Base-by-base conservation (phyloP, 2,888 invertebrate species). In the Neocrepidodera transversa region DNA sequence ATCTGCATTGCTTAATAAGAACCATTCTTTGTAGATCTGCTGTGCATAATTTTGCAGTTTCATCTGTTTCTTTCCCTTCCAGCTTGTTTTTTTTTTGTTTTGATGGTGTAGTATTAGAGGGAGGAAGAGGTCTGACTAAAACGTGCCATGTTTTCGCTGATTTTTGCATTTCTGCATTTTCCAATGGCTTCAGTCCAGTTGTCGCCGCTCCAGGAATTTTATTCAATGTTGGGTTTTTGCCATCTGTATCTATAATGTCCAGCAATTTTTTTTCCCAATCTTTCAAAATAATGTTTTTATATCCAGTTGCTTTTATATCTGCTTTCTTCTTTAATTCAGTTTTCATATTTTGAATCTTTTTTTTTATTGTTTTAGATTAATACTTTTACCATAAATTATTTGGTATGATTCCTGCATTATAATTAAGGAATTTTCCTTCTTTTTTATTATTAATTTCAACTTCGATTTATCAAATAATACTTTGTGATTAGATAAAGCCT, bases 151-250 rank as follows among this genome's bases (percentile, higher is more conserved):
- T 51, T 23, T 23, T 7, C 23, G 40, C 51, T 40, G 38, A 43
- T 53, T 43, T 53, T 53, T 53, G 42, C 53, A 53, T 45, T 43
- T 53, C 43, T 53, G 23, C 43, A 53, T 53, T 53, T 53, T 53
- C 42, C 43, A 53, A 43, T 53, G 53, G 53, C 43, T 53, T 53
- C 11, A 53, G 47, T 53, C 53, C 4, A 11, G 13, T 51, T 51
- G 51, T 38, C 51, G 36, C 51, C 51, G 38, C 51, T 51, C 26
- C 51, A 51, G 38, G 51, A 51, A 51, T 51, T 51, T 35, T 51
- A 51, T 38, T 23, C 32, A 48, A 48, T 48, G 49, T 30, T 48
- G 32, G 49, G 32, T 48, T 48, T 48, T 48, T 30, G 30, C 8
- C 30, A 32, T 48, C 32, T 48, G 30, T 3, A 48, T 48, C 49